Evolutionary conservation across 1,140 invertebrate genomes (phyloP).

Genomic region (Nomia melanderi): DNA sequence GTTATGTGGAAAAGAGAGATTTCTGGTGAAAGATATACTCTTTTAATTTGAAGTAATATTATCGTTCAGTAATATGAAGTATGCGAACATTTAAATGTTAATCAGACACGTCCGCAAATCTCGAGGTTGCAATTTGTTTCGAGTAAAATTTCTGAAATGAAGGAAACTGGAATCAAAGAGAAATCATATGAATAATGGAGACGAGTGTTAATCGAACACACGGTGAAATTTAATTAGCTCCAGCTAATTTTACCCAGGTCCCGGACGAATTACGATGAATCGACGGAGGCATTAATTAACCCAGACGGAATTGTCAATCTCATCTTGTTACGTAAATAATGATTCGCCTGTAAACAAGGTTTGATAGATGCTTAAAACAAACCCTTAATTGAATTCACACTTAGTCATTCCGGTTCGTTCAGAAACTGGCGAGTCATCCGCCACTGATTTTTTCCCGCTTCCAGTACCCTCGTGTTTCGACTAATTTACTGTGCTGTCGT

Average conservation of each 20-base stretch:
- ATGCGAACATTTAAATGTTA: too few species aligned
- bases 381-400: slow-evolving; percentile 81
- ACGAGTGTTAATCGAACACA: too few species aligned
- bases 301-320: slow-evolving; percentile 69
- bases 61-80: too few species aligned
- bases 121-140: too few species aligned
- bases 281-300: slow-evolving; percentile 36
- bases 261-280: neutral
- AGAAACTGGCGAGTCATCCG: slow-evolving; percentile 77
- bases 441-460: slow-evolving; percentile 76
- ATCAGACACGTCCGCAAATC: too few species aligned
- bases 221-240: neutral
- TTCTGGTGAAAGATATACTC: too few species aligned
- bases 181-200: too few species aligned
- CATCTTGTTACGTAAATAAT: slow-evolving; percentile 76
- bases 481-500: slow-evolving; percentile 53
- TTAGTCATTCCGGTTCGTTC: slow-evolving; percentile 75
- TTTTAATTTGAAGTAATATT: too few species aligned
- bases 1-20: too few species aligned
- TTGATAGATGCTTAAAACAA: slow-evolving; percentile 69
- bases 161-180: too few species aligned
- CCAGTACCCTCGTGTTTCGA: slow-evolving; percentile 58
- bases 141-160: too few species aligned
- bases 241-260: neutral
- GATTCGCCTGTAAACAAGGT: slow-evolving; percentile 75